A percentile compares a stretch with the other conserved stretches of the same genome.
phyloP scores from a whole-genome alignment of 2,113 vertebrate genomes.

The Thunnus maccoyii region DNA sequence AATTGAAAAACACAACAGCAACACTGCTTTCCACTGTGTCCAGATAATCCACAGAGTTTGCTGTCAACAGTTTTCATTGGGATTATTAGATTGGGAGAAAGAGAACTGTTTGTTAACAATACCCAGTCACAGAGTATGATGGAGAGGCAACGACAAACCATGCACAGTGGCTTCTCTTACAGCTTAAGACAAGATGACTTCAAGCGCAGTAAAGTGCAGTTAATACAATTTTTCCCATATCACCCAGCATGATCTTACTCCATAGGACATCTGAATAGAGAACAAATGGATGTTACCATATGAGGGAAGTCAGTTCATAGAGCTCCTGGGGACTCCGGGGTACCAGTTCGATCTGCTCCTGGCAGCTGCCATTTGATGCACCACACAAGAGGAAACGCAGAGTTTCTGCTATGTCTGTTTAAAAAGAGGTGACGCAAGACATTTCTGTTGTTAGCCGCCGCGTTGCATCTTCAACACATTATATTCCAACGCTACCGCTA shows the following conservation, averaged over 20 bases:
- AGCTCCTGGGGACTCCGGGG: conserved; percentile 98
- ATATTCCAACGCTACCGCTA: background rate
- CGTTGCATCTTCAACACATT: background rate
- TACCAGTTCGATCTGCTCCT: conserved; percentile 98
- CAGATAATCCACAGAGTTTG: too few species aligned
- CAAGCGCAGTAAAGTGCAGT: too few species aligned
- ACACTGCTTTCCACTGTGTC: too few species aligned
- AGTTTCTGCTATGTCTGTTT: conserved; percentile 96
- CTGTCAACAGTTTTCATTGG: too few species aligned
- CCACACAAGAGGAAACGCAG: conserved; percentile 98
- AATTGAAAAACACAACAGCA: too few species aligned
- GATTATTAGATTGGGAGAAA: too few species aligned
- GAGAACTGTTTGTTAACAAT: too few species aligned
- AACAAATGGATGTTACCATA: conserved; percentile 88
- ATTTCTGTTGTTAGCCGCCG: background rate
- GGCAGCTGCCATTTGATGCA: conserved; percentile 97
- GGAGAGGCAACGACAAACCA: too few species aligned
- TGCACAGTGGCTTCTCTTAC: too few species aligned
- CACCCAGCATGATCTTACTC: background rate
- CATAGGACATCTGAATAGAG: background rate
- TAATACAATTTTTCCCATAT: too few species aligned
- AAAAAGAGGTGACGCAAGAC: conserved; percentile 28
- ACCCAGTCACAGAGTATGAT: too few species aligned
- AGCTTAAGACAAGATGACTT: too few species aligned
- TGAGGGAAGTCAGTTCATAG: conserved; percentile 98